Evolutionary conservation across 2,888 invertebrate species (phyloP), one percentile per base, ranked within the genome.

Genomic region (Auanema freiburgensis): DNA sequence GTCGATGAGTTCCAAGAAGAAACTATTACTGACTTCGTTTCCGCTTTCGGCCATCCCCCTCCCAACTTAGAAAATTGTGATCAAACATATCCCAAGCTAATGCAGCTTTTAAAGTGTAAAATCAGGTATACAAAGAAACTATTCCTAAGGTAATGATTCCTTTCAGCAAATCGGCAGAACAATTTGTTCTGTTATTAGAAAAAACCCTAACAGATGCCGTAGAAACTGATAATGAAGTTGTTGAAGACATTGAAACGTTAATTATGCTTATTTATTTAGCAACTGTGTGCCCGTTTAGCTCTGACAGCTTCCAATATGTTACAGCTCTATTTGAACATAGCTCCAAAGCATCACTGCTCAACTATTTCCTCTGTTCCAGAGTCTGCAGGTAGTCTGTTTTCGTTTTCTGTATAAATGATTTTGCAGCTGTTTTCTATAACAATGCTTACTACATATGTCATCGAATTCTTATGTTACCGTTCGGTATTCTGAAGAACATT

Each of bases 391-490:
- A 21, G 14, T 24, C 14, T 58, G 16, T 43, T 24, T 33, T 49
- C 6, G 8, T 5, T 33, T 33, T 33, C 8, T 33, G 3, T 33
- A 5, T 33, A 33, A 3, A 33, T 33, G 21, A 25, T 12, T 14
- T 59, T 74, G 44, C 52, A 69, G 79, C 79, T 3, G 59, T 81
- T 1, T 81, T 77, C 66, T 81, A 74, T 69, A 81, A 81, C 66
- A 79, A 80, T 58, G 79, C 77, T 53, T 74, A 81, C 54, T 81
- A 74, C 66, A 66, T 81, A 40, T 67, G 68, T n/a, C 79, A 81
- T 60, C 68, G 69, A n/a, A 66, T 77, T 3, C 68, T 76, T 63
- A 65, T 74, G 16, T 42, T 73, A 54, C 71, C 72, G 11, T 70
- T 71, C 14, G 52, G 24, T 8, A 23, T 52, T n/a, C 52, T 1